Base-by-base conservation (phyloP, 2,113 vertebrate genomes). In the Genyomyrus donnyi region DNA sequence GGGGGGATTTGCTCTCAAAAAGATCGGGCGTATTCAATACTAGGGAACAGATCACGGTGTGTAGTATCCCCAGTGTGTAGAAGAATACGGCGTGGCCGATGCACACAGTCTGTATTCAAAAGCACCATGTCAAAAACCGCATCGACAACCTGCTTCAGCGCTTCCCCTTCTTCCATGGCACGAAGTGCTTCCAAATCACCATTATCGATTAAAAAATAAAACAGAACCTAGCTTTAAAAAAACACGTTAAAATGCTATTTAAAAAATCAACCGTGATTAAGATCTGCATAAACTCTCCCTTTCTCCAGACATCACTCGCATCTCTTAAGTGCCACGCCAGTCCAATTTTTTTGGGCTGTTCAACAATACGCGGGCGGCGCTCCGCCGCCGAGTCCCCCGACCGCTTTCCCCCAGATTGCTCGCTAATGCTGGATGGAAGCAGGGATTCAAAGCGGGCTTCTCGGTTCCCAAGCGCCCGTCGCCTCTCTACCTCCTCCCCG, bases 141-240 rank as follows among this genome's bases (percentile, higher is more conserved):
- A 94, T 91, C 92, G 91, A 93, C 94, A 90, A 88, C 92, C 93
- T 94, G 93, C 94, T 89, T 91, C 46, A 88, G 80, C 93, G 91
- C 15, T 91, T 90, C n/a, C 90, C 92, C 53, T 92, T 92, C 89
- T 91, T 92, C 93, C 92, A 92, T 88, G 91, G 93, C 91, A 93
- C 91, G 86, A 94, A 92, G 91, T 91, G 90, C 50, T 91, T 90
- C 91, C 90, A 91, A 90, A 91, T 90, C 24, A 91, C 90, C 93
- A 91, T 93, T 58, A 58, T 87, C 83, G 70, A 89, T 56, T 89
- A 53, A 91, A 88, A 45, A 90, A 80, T 13, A 74, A 42, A 74
- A 46, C n/a, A n/a, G 35, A 85, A 46, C 50, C 27, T 19, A 35
- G 70, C 5, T 85, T 11, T 24, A 85, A 87, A 39, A 39, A 85